Base-by-base conservation (phyloP, 2,888 invertebrate genomes). In the Pyralis farinalis region DNA sequence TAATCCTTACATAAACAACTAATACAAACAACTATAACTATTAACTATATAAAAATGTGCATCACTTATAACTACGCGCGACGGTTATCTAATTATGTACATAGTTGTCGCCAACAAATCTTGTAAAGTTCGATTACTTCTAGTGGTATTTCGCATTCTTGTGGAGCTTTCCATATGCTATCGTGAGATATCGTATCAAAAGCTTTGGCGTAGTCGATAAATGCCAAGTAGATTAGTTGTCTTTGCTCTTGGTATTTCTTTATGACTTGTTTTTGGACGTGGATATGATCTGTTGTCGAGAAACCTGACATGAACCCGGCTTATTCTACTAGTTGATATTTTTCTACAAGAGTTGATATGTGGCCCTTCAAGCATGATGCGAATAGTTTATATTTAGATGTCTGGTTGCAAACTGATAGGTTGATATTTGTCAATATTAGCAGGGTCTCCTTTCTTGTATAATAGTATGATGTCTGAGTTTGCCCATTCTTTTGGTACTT, bases 391-490 rank as follows among this genome's bases (percentile, higher is more conserved):
- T 55, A n/a, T n/a, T n/a, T n/a, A 55, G 3, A 56, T 16, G 27
- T 53, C 52, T 10, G 53, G 49, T 50, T 55, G 52, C 8, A 57
- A 43, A 34, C 51, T 51, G 6, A 57, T 54, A 6, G 49, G 55
- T n/a, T 51, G 43, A 12, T 53, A 52, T 34, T 53, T 53, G 37
- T 43, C 46, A 1, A 57, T 50, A 10, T 52, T 46, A 12, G 49
- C 5, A 35, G 49, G 37, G 25, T 56, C 53, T 5, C 57, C 55
- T 45, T 58, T 60, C 30, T 58, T 58, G 31, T 54, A 55, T 7
- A 58, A 29, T 1, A 57, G 48, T 8, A 55, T 53, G 20, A 55
- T 57, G 10, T 51, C 46, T 0, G 52, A 55, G 25, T 52, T 34
- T 11, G 50, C 47, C 52, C 57, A 61, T 47, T 53, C 55, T 11